phyloP scores from a whole-genome alignment of 2,888 invertebrate genomes.

The Tryphoninae sp. region DNA sequence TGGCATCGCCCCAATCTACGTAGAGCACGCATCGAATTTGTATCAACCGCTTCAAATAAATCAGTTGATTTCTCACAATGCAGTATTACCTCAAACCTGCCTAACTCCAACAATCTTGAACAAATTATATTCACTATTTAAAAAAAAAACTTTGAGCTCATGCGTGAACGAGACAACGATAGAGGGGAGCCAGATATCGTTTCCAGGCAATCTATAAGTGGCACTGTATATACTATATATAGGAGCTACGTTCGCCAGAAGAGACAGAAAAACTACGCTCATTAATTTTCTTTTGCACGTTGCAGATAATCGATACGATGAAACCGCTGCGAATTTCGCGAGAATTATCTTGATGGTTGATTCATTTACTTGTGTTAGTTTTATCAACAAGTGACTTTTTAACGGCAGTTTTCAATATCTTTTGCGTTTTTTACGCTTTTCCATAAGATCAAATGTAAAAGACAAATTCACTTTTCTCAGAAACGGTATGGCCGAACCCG shows the following conservation, averaged over 20 bases:
- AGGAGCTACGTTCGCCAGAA: background rate
- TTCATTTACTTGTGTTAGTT: constrained; percentile 2
- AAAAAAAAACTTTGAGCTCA: constrained; percentile 23
- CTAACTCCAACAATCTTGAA: no score
- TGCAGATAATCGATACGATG: constrained; percentile 14
- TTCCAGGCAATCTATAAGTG: constrained; percentile 29
- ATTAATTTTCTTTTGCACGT: background rate
- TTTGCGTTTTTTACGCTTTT: background rate
- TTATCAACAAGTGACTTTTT: constrained; percentile 24
- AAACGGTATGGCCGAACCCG: constrained; percentile 29
- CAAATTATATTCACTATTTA: constrained; percentile 20
- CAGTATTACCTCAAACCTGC: no score
- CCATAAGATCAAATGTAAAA: constrained; percentile 4
- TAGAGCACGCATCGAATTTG: no score
- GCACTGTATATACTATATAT: background rate
- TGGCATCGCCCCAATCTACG: no score
- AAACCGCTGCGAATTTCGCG: constrained; percentile 12
- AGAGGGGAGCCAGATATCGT: constrained; percentile 20
- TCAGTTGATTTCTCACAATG: no score
- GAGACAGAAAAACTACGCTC: background rate
- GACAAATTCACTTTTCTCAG: constrained; percentile 18
- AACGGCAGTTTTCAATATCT: constrained; percentile 15
- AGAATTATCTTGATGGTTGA: constrained; percentile 8
- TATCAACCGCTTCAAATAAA: no score
- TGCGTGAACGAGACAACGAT: constrained; percentile 8